phyloP scores from a whole-genome alignment of 2,113 vertebrate genomes.

The Oryzias javanicus region DNA sequence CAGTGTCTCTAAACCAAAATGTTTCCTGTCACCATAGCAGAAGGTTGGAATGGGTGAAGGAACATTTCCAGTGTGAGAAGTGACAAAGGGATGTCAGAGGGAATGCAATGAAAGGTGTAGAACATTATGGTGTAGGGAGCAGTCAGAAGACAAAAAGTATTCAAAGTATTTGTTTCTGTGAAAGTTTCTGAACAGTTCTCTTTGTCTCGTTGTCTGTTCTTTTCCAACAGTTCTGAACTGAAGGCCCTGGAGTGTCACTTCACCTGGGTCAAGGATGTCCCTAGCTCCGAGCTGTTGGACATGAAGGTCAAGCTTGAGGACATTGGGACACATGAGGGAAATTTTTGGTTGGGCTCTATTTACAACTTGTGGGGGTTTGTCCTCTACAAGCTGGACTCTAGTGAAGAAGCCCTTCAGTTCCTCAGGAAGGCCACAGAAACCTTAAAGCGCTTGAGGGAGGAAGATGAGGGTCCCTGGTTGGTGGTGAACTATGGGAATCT shows the following conservation, averaged over 20 bases:
- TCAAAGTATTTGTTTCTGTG: not conserved
- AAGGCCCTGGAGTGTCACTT: slow-evolving; percentile 54
- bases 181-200: not conserved
- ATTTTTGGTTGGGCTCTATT: slow-evolving; percentile 50
- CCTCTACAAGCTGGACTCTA: slow-evolving; percentile 16
- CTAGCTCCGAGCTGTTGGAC: not conserved
- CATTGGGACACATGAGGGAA: slow-evolving; percentile 19
- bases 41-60: too few species aligned
- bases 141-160: too few species aligned
- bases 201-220: not conserved
- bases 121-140: too few species aligned
- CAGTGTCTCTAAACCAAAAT: too few species aligned
- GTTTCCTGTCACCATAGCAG: too few species aligned
- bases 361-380: slow-evolving; percentile 53
- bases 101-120: too few species aligned
- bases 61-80: too few species aligned
- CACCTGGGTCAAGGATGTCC: slow-evolving; percentile 35
- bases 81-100: too few species aligned
- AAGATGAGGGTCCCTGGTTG: slow-evolving; percentile 56
- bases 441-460: slow-evolving; percentile 18
- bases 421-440: slow-evolving; percentile 35
- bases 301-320: slow-evolving; percentile 29
- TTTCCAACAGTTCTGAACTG: slow-evolving; percentile 34
- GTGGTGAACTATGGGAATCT: slow-evolving; percentile 53
- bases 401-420: slow-evolving; percentile 9